phyloP scores from a whole-genome alignment of 2,797 vertebrate genomes.

The Danio tinwini region DNA sequence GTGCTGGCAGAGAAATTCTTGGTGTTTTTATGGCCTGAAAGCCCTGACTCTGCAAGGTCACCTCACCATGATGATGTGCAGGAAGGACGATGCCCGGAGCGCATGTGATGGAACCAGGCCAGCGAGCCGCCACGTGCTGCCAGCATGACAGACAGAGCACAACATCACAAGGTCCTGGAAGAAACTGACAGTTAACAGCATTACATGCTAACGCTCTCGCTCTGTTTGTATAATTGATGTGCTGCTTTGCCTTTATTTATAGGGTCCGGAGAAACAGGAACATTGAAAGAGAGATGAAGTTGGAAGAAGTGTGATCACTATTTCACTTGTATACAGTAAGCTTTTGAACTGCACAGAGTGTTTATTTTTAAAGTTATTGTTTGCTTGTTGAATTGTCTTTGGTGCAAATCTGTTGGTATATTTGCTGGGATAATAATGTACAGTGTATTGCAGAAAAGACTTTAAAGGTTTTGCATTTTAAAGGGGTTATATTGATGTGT shows the following conservation, averaged over 20 bases:
- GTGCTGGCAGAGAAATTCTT: slow-evolving; percentile 19
- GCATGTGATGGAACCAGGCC: slow-evolving; percentile 46
- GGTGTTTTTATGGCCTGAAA: slow-evolving; percentile 36
- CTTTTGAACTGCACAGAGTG: too few species aligned
- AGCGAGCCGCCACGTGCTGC: slow-evolving; percentile 18
- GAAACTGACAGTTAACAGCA: neutral
- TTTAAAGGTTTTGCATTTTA: too few species aligned
- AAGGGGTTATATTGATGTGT: too few species aligned
- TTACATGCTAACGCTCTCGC: neutral
- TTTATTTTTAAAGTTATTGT: too few species aligned
- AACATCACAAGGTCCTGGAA: neutral
- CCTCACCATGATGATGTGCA: slow-evolving; percentile 42
- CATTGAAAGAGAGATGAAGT: neutral
- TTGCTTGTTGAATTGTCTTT: too few species aligned
- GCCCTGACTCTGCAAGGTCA: slow-evolving; percentile 54
- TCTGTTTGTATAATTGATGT: neutral
- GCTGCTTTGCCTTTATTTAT: neutral
- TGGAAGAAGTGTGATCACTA: neutral
- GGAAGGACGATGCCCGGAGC: slow-evolving; percentile 33
- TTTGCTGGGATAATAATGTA: too few species aligned
- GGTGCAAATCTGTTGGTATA: too few species aligned
- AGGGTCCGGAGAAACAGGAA: neutral
- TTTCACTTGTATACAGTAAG: too few species aligned
- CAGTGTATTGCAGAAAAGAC: too few species aligned
- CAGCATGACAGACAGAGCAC: slow-evolving; percentile 20